Evolutionary conservation across 1,140 invertebrate species (phyloP).

Genomic region (Hyles vespertilio): DNA sequence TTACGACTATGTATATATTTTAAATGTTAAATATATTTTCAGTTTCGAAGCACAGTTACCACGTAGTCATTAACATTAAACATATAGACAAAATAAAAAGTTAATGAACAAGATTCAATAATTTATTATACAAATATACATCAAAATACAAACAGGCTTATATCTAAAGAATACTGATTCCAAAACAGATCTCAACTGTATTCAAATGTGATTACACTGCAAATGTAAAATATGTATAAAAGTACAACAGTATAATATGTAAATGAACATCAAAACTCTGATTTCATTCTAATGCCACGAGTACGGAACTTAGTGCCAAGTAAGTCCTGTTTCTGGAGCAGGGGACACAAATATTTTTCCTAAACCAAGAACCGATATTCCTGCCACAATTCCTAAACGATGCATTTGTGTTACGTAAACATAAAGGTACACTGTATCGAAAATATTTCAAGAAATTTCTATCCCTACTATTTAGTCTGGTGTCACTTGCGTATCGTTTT

Average conservation of each 20-base stretch:
- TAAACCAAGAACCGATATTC: constrained; percentile 40
- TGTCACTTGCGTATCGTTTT: background rate
- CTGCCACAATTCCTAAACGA: constrained; percentile 31
- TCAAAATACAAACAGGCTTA: constrained; percentile 2
- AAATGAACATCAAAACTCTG: constrained; percentile 2
- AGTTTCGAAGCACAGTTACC: too few relatives aligned
- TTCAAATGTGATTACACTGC: background rate
- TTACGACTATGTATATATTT: too few relatives aligned
- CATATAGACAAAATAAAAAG: constrained; percentile 9
- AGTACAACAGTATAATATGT: background rate
- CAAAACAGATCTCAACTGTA: too few relatives aligned
- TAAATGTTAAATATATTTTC: too few relatives aligned
- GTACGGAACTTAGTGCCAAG: constrained; percentile 53
- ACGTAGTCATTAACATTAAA: too few relatives aligned
- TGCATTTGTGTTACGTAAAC: constrained; percentile 29
- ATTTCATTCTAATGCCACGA: constrained; percentile 54
- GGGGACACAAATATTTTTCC: constrained; percentile 35
- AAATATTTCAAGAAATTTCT: constrained; percentile 23
- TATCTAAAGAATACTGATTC: constrained; percentile 1
- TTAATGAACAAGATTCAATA: constrained; percentile 4
- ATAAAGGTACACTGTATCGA: constrained; percentile 24
- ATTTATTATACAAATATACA: constrained; percentile 14
- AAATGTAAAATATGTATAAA: constrained; percentile 1
- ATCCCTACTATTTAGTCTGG: constrained; percentile 6
- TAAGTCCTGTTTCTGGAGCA: constrained; percentile 53